These are phyloP conservation scores for Neodontobutis hainanensis DNA, from an alignment of 2,113 vertebrate genomes.

Conservation along the genomic window DNA sequence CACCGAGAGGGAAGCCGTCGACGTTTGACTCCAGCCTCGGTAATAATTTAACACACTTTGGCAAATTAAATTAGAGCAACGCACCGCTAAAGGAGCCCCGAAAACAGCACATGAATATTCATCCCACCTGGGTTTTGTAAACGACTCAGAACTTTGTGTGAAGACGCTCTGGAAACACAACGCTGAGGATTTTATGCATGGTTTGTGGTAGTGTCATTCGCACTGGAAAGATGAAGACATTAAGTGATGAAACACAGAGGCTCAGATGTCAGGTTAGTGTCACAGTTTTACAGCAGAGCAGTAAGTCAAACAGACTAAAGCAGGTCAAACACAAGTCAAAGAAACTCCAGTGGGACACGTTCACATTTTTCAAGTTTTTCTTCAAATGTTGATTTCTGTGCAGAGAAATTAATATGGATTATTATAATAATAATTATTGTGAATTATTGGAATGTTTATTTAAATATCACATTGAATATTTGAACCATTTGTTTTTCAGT, in stretches of 20 bases:
- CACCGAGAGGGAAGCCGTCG: not conserved
- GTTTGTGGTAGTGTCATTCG: not conserved
- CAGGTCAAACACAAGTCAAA: constrained; percentile 4
- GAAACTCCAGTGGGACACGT: not conserved
- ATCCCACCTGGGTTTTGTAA: not conserved
- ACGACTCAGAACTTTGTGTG: not conserved
- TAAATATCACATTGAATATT: no score
- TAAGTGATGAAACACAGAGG: constrained; percentile 1
- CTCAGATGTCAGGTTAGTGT: not conserved
- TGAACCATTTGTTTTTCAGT: no score
- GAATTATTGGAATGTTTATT: no score
- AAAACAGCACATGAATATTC: constrained; percentile 5
- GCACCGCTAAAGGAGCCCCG: not conserved
- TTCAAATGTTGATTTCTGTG: no score
- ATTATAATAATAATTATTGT: no score
- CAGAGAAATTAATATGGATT: no score
- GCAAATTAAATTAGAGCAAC: constrained; percentile 8
- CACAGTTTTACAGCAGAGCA: not conserved
- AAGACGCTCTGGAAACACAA: not conserved
- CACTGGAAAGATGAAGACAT: not conserved
- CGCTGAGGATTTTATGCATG: not conserved
- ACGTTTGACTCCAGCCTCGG: constrained; percentile 7
- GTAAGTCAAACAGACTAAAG: not conserved
- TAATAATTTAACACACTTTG: constrained; percentile 12
- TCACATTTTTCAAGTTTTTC: no score